Base-by-base conservation (phyloP, 2,888 invertebrate genomes). In the Exephanes ischioxanthus region DNA sequence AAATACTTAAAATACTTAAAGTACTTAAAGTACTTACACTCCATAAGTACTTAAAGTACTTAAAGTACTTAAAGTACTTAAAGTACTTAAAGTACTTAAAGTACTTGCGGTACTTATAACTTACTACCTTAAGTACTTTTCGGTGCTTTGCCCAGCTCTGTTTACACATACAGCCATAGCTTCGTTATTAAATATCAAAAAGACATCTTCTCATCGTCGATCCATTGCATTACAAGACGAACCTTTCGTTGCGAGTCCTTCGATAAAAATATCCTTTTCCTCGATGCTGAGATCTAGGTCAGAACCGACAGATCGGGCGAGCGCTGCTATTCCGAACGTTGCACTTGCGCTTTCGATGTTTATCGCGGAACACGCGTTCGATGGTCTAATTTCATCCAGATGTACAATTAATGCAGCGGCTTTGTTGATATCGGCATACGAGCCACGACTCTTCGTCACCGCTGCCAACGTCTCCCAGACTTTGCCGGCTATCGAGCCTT, bases 391-490 rank as follows among this genome's bases (percentile, higher is more conserved):
- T 11, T 81, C 70, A 33, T 85, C 83, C 63, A 87, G 75, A 41
- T 66, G 58, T 14, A 90, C 90, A 73, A 91, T 88, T 61, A 91
- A 73, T 16, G 89, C 86, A 11, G 88, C 88, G 45, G 88, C 85
- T 76, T 71, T 72, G 79, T 45, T 53, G 80, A 89, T 89, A 26
- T 90, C 90, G 82, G 80, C 86, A 81, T 81, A 86, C 51, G 89
- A 88, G 37, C 87, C 89, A 4, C 91, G 90, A 22, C 72, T 89
- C 48, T 88, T 91, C 80, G 90, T 89, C 33, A 91, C 92, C 4
- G 91, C 91, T 30, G 89, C 89, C 14, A 92, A 87, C 14, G 91
- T 92, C 48, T 91, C 92, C 92, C 92, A 92, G 68, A 93, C 92
- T 83, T 90, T 91, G 16, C 90, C 89, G 41, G 92, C 92, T 1